Conservation (phyloP, 2,888 invertebrate species). For the Mantis religiosa region DNA sequence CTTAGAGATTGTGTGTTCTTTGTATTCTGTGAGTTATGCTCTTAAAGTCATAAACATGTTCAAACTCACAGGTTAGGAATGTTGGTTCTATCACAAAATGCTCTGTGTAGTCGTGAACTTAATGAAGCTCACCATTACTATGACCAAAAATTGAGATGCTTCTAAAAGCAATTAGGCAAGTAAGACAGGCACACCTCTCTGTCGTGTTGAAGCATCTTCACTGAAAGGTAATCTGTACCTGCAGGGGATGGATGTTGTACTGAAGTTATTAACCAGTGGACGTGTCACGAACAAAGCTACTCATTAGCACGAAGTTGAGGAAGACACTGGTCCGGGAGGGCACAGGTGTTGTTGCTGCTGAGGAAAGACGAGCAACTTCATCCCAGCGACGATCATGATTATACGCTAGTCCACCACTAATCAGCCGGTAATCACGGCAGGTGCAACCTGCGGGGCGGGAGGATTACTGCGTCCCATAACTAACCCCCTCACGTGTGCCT, state of each 20-base stretch:
- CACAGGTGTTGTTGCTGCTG: not conserved
- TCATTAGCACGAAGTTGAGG: not conserved
- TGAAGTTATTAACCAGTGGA: not conserved
- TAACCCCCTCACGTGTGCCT: not conserved
- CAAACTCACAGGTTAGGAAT: no score
- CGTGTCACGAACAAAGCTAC: not conserved
- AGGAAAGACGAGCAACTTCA: not conserved
- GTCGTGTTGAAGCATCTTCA: not conserved
- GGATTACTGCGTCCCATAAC: not conserved
- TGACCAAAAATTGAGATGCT: not conserved
- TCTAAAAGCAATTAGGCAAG: not conserved
- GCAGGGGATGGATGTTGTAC: not conserved
- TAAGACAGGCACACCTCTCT: not conserved
- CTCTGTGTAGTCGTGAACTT: no score
- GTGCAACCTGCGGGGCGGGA: not conserved
- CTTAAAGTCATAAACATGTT: no score
- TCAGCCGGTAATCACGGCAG: not conserved
- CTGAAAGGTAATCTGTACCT: not conserved
- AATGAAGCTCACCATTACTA: not conserved
- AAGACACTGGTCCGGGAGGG: no score
- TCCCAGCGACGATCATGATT: not conserved
- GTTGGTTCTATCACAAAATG: no score
- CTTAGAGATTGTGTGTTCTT: no score
- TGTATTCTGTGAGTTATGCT: no score
- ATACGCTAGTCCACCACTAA: not conserved